phyloP scores from a whole-genome alignment of 2,888 invertebrate genomes.

The Drosophila bunnanda region DNA sequence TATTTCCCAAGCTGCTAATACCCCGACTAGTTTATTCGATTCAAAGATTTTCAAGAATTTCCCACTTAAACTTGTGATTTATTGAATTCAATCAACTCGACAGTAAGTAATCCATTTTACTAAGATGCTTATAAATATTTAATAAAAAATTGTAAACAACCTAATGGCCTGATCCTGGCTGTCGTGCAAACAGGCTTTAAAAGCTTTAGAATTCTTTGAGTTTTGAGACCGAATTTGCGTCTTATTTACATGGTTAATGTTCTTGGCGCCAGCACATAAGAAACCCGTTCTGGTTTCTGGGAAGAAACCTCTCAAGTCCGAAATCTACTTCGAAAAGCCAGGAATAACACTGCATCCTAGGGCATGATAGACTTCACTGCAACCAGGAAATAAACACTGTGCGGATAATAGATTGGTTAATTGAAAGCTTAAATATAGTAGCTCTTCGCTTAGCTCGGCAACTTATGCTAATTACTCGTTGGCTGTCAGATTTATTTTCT shows the following conservation, averaged over 20 bases:
- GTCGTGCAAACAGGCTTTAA: constrained; percentile 5
- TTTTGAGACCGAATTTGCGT: constrained; percentile 27
- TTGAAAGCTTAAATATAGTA: constrained; percentile 43
- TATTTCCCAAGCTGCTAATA: background rate
- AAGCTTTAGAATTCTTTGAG: constrained; percentile 18
- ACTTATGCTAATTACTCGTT: constrained; percentile 37
- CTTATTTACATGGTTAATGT: constrained; percentile 57
- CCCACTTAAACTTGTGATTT: constrained; percentile 29
- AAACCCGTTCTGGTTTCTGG: constrained; percentile 33
- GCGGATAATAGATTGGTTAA: constrained; percentile 23
- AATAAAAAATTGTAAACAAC: background rate
- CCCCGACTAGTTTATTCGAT: constrained; percentile 25
- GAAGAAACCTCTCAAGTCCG: constrained; percentile 8
- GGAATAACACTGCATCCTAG: constrained; percentile 1
- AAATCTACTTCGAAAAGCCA: background rate
- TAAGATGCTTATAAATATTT: background rate
- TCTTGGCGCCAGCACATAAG: constrained; percentile 45
- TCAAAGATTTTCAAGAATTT: constrained; percentile 41
- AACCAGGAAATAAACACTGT: constrained; percentile 24
- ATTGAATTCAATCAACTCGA: background rate
- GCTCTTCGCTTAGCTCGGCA: constrained; percentile 5
- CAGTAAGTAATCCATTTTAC: background rate
- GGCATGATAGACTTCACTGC: background rate
- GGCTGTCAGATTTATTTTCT: constrained; percentile 27
- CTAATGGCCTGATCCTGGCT: background rate